Conservation (phyloP, 1,140 invertebrate genomes). For the Meloidogyne hapla region DNA sequence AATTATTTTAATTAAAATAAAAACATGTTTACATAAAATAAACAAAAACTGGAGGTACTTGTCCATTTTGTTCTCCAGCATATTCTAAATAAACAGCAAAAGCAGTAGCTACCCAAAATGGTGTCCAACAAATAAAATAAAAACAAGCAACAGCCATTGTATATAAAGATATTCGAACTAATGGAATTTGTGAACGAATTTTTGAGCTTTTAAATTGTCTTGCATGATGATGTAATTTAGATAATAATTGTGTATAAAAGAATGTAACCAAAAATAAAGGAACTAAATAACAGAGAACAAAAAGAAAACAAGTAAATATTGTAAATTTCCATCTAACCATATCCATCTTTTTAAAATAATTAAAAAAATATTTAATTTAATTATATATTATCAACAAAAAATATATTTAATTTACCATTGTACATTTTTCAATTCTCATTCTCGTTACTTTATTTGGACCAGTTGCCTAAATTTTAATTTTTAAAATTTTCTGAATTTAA, state of each 20-base stretch:
- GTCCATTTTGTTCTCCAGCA: constrained; percentile 50
- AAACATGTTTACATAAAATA: constrained; percentile 47
- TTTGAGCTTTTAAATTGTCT: constrained; percentile 52
- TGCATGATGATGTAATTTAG: constrained; percentile 57
- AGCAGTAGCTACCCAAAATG: constrained; percentile 57
- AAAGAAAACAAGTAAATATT: constrained; percentile 61
- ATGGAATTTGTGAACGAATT: constrained; percentile 52
- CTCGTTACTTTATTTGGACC: constrained; percentile 52
- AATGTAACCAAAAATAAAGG: constrained; percentile 59
- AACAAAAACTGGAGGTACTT: constrained; percentile 61
- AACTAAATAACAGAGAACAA: constrained; percentile 59
- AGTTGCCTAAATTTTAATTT: constrained; percentile 49
- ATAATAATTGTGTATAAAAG: constrained; percentile 55
- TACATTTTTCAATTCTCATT: constrained; percentile 61
- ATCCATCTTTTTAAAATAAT: too few species aligned
- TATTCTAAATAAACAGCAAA: constrained; percentile 62
- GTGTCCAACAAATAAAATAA: constrained; percentile 63
- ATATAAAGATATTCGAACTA: constrained; percentile 61
- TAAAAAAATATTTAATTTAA: too few species aligned
- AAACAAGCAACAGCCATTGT: constrained; percentile 63
- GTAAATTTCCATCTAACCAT: constrained; percentile 50
- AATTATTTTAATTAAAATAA: neutral
- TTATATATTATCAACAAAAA: neutral
- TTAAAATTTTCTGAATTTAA: neutral
- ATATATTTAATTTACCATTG: constrained; percentile 49